phyloP scores from a whole-genome alignment of 1,140 invertebrate genomes.

The Medauroidea extradentata region DNA sequence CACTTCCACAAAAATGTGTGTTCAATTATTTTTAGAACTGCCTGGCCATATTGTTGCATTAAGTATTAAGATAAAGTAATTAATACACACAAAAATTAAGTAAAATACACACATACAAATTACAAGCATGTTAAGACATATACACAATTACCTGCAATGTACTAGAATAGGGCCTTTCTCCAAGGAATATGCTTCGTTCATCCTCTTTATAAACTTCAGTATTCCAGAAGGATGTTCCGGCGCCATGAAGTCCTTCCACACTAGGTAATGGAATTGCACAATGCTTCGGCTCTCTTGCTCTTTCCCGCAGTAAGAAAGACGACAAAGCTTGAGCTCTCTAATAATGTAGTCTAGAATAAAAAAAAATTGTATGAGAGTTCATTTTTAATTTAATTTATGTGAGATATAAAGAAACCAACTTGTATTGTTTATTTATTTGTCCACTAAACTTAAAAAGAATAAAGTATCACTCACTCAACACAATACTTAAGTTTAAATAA shows the following conservation, averaged over 20 bases:
- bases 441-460: no score
- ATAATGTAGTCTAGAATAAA: slow-evolving; percentile 71
- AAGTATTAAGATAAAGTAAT: no score
- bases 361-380: no score
- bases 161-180: slow-evolving; percentile 81
- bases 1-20: no score
- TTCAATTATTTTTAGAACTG: no score
- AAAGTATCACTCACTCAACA: no score
- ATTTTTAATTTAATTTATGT: no score
- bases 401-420: no score
- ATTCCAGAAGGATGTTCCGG: slow-evolving; percentile 89
- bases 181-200: slow-evolving; percentile 81
- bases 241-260: slow-evolving; percentile 93
- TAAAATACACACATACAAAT: background rate
- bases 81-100: background rate
- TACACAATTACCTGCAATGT: slow-evolving; percentile 63
- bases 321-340: slow-evolving; percentile 64
- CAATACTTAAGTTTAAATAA: no score
- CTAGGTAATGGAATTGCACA: slow-evolving; percentile 90
- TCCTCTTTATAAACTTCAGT: slow-evolving; percentile 82
- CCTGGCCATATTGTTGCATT: no score
- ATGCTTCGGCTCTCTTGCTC: slow-evolving; percentile 65
- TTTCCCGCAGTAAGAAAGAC: slow-evolving; percentile 42
- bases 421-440: no score
- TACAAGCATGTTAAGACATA: background rate